Evolutionary conservation across 2,113 vertebrate species (phyloP), one percentile per base, ranked within the genome.

Genomic region (Myiagra hebetior): DNA sequence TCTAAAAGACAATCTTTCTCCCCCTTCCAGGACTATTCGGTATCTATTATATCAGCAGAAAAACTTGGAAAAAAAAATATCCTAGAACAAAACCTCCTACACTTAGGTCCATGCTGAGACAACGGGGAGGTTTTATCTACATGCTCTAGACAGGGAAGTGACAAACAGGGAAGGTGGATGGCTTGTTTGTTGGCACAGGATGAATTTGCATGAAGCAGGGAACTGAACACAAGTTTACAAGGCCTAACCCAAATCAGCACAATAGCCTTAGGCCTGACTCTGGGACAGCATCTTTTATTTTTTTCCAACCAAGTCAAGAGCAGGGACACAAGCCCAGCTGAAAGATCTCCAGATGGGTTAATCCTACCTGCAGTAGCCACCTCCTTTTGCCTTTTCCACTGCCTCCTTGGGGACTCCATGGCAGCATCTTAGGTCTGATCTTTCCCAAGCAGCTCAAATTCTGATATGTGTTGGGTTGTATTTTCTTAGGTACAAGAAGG

Each of bases 381-480:
- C 18, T 59, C 23, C 15, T 72, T 37, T 7, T 15, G 30, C 18
- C 21, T 64, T 55, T n/a, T 35, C 11, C 17, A 3, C 9, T 21
- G 6, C 35, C 16, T 72, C 14, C 21, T 24, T 44, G 15, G 18
- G 15, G 13, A 7, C 11, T 49, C 24, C 27, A 4, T 26, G 15
- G 14, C 39, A 73, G 9, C 17, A 21, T 7, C 63, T 69, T 27
- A 7, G 7, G 7, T 18, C 39, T 70, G 31, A 44, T 37, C 23
- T 70, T 78, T 33, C 42, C 35, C 60, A 39, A n/a, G 6, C 2
- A 72, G 16, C 37, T 79, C 15, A 28, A 80, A 0, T 21, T 80
- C 75, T 68, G 22, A 8, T n/a, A 2, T 6, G 4, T 4, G 4
- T 6, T 82, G 31, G 17, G 20, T 13, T 67, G 19, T 0, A 33